Evolutionary conservation across 2,888 invertebrate species (phyloP).

Genomic region (Chymomyza caudatula): DNA sequence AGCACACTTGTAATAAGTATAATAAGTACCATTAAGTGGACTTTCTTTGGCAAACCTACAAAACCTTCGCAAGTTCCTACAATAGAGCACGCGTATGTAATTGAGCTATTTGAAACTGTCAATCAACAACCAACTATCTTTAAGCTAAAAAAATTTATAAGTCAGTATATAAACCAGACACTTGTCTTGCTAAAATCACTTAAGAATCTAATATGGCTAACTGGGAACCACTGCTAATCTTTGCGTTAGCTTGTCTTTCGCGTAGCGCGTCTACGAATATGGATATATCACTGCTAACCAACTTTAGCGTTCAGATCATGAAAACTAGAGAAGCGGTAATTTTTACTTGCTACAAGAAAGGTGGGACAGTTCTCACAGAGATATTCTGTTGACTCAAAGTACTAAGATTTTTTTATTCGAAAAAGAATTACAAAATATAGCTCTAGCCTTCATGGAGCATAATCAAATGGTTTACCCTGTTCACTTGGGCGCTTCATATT

Average conservation of each 20-base stretch:
- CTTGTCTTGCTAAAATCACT: neutral
- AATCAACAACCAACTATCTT: neutral
- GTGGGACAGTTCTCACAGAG: too few species aligned
- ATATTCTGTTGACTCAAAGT: too few species aligned
- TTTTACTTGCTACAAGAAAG: too few species aligned
- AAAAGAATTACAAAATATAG: slow-evolving; percentile 31
- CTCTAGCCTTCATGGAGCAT: slow-evolving; percentile 35
- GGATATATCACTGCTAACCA: too few species aligned
- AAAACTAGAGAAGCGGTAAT: too few species aligned
- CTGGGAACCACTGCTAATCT: neutral
- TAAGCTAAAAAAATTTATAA: neutral
- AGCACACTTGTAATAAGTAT: neutral
- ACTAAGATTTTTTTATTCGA: too few species aligned
- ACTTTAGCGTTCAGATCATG: too few species aligned
- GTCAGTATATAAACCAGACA: neutral
- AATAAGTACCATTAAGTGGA: neutral
- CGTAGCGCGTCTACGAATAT: too few species aligned
- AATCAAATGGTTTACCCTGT: slow-evolving; percentile 52
- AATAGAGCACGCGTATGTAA: too few species aligned
- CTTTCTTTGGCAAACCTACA: neutral
- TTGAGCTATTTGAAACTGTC: neutral
- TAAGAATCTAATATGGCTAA: too few species aligned
- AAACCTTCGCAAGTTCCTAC: neutral
- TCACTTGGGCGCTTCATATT: slow-evolving; percentile 37
- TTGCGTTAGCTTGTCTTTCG: too few species aligned